Percentiles rank a stretch among this genome's conserved stretches.
Evolutionary conservation across 1,140 invertebrate genomes (phyloP).

Genomic region (Xylocopa sonorina): DNA sequence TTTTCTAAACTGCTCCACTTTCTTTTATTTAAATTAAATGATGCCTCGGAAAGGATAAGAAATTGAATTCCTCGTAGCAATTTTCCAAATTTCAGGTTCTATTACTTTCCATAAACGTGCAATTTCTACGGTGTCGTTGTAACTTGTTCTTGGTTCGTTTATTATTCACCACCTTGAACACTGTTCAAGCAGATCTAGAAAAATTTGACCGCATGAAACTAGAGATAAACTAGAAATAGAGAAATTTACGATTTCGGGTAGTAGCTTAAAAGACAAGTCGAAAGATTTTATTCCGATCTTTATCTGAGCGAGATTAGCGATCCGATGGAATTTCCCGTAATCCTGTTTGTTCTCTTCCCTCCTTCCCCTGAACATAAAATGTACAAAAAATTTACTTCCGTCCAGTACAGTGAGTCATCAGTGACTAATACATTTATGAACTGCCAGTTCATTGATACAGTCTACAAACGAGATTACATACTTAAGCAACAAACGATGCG

Average conservation of each 20-base stretch:
- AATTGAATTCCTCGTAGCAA: background rate
- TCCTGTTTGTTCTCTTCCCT: background rate
- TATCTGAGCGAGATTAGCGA: background rate
- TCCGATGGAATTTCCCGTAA: background rate
- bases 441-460: background rate
- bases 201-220: constrained; percentile 8
- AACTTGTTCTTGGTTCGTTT: background rate
- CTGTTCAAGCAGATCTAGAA: background rate
- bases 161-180: background rate
- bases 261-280: constrained; percentile 1
- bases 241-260: background rate
- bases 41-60: background rate
- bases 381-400: background rate
- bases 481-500: background rate
- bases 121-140: background rate
- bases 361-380: background rate
- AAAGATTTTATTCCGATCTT: constrained; percentile 16
- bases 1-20: constrained; percentile 37
- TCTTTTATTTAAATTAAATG: constrained; percentile 22
- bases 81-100: background rate
- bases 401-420: background rate
- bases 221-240: background rate
- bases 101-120: background rate
- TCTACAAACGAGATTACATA: background rate
- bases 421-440: background rate